Base-by-base conservation (phyloP, 2,888 invertebrate species). In the Oscheius myriophilus region DNA sequence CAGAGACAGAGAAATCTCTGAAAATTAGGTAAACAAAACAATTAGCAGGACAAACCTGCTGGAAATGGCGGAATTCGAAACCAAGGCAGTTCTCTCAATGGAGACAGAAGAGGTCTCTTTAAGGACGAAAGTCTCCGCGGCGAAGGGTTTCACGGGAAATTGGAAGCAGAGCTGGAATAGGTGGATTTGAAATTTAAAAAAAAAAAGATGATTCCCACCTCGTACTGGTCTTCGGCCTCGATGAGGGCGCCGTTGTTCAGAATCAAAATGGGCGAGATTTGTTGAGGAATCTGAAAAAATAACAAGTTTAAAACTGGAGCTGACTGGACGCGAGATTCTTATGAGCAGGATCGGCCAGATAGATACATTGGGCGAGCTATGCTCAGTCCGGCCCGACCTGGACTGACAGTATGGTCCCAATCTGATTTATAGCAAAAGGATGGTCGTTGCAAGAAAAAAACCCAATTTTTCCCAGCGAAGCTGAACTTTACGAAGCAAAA, bases 131-230 rank as follows among this genome's bases (percentile, higher is more conserved):
- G 71, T 55, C 59, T 66, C 49, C 14, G 18, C 14, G 18, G 49
- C 25, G n/a, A 74, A 61, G 3, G 76, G 69, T 2, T 65, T 65
- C 1, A 76, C n/a, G 0, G 61, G 46, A 2, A 51, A 25, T 1
- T 58, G 6, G 62, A 76, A 72, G 52, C 76, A 76, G 0, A 76
- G 57, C 64, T 76, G n/a, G n/a, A n/a, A n/a, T n/a, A n/a, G n/a
- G n/a, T n/a, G n/a, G n/a, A n/a, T n/a, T n/a, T n/a, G 69, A 21
- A 57, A 76, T n/a, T 12, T 14, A 25, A 45, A 33, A 23, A 7
- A 11, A n/a, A 39, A 26, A 23, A 23, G 39, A 1, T 16, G n/a
- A 21, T 18, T 41, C 43, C 6, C 18, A 66, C 66, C 58, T 66
- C 66, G 25, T 49, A 66, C 25, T 66, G 45, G 21, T 43, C 55